Conservation (phyloP, 2,797 vertebrate genomes). For the Florisuga fusca region DNA sequence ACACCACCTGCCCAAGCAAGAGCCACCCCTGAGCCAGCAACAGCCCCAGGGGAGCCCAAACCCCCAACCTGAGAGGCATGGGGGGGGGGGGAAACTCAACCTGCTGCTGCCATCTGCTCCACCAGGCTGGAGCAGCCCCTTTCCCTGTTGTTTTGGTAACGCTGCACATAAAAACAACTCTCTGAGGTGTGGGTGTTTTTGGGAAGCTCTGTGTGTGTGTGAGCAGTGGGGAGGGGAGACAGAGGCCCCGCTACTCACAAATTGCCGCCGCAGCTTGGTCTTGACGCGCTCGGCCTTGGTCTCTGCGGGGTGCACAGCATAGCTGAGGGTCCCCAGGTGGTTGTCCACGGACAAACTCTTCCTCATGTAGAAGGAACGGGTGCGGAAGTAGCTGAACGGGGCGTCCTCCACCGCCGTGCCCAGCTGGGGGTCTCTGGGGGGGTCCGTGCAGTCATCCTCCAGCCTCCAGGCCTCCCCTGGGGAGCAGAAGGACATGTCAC, state of each 20-base stretch:
- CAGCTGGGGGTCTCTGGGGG: conserved; percentile 52
- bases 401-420: conserved; percentile 77
- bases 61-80: not conserved
- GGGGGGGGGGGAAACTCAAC: not conserved
- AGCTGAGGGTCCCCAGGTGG: conserved; percentile 83
- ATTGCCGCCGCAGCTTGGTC: conserved; percentile 90
- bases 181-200: fast-evolving
- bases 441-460: conserved; percentile 81
- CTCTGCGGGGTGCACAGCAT: conserved; percentile 53
- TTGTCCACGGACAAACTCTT: conserved; percentile 91
- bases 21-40: fast-evolving
- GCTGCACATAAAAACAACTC: not conserved
- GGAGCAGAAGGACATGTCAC: not conserved
- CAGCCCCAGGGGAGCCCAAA: not conserved
- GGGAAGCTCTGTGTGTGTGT: fast-evolving
- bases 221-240: too few species aligned
- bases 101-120: not conserved
- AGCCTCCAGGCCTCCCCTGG: conserved; percentile 88
- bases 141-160: not conserved
- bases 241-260: conserved; percentile 81
- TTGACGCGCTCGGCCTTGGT: conserved; percentile 70
- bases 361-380: conserved; percentile 86
- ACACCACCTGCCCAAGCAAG: fast-evolving
- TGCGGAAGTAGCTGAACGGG: conserved; percentile 85
- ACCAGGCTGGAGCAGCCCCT: not conserved